Base-by-base conservation (phyloP, 2,113 vertebrate genomes). In the Acrocephalus kingi region DNA sequence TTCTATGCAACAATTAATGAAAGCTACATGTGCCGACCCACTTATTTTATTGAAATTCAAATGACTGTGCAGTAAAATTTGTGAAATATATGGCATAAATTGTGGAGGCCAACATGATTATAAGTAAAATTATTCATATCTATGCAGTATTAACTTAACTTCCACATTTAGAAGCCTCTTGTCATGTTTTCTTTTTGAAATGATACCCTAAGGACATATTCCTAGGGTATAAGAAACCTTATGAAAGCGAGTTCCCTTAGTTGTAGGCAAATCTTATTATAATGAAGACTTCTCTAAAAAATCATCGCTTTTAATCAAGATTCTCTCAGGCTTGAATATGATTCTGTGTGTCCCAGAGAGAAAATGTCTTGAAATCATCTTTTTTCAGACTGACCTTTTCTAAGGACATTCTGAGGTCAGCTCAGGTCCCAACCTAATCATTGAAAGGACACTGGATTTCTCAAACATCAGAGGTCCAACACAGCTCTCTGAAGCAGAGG, bases 301-400 rank as follows among this genome's bases (percentile, higher is more conserved):
- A 80, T 85, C 28, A 46, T 39, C 74, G 15, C 13, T 80, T 96
- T 94, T 77, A 83, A 88, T 77, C 31, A 73, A 73, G 39, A 81
- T 95, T 91, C 77, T 94, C 92, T 75, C 20, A 75, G 93, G 61
- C 90, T 87, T 91, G 92, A 94, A 91, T 96, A 61, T 64, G 33
- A 86, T 94, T 91, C 23, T 76, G 3, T 18, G 30, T 71, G 48
- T 48, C 23, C 23, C 24, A 94, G 61, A 82, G 78, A 82, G 22
- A 52, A 91, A 81, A 79, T 7, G 11, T 7, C 15, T 71, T 75
- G 43, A 64, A 45, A 41, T 52, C 58, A 87, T 5, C 58, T 79
- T 87, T 25, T 77, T 84, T 89, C 35, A 55, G 55, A 37, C 12
- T 43, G 13, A 5, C 51, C 9, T 78, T 92, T 88, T 73, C 66